phyloP scores from a whole-genome alignment of 2,113 vertebrate species.

The Carassius auratus region DNA sequence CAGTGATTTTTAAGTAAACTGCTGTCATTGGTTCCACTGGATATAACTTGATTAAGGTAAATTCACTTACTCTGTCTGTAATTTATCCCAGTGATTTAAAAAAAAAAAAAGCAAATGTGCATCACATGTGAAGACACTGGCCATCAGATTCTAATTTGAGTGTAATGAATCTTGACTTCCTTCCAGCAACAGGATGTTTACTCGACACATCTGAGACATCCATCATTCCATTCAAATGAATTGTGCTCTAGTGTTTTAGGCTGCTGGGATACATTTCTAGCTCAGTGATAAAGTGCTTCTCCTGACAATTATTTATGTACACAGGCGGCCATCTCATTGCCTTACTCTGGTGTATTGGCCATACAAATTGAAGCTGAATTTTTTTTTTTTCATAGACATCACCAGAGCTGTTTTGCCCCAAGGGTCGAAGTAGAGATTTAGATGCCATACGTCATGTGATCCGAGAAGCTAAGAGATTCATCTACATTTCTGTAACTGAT shows the following conservation, averaged over 20 bases:
- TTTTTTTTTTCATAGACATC: slow-evolving; percentile 81
- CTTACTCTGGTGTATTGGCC: neutral
- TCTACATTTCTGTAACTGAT: slow-evolving; percentile 91
- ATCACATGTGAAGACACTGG: slow-evolving; percentile 21
- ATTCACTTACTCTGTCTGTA: neutral
- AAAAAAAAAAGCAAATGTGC: neutral
- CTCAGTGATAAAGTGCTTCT: slow-evolving; percentile 12
- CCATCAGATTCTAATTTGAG: slow-evolving; percentile 61
- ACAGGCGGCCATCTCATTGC: slow-evolving; percentile 9
- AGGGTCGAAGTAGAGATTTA: slow-evolving; percentile 87
- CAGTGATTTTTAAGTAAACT: neutral
- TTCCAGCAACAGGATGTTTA: slow-evolving; percentile 56
- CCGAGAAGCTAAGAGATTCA: slow-evolving; percentile 84
- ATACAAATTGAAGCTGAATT: neutral
- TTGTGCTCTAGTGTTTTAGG: slow-evolving; percentile 53
- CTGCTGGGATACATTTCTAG: slow-evolving; percentile 45
- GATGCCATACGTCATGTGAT: slow-evolving; percentile 92
- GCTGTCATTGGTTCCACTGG: neutral
- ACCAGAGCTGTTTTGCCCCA: slow-evolving; percentile 89
- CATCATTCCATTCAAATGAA: slow-evolving; percentile 60
- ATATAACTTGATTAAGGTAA: slow-evolving; percentile 14
- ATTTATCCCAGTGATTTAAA: neutral
- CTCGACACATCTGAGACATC: slow-evolving; percentile 56
- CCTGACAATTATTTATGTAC: slow-evolving; percentile 37
- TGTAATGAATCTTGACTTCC: slow-evolving; percentile 64